A percentile compares a stretch with the other conserved stretches of the same genome.
These are phyloP conservation scores for Cydia splendana DNA, from an alignment of 1,140 invertebrate genomes.

Conservation along the genomic window DNA sequence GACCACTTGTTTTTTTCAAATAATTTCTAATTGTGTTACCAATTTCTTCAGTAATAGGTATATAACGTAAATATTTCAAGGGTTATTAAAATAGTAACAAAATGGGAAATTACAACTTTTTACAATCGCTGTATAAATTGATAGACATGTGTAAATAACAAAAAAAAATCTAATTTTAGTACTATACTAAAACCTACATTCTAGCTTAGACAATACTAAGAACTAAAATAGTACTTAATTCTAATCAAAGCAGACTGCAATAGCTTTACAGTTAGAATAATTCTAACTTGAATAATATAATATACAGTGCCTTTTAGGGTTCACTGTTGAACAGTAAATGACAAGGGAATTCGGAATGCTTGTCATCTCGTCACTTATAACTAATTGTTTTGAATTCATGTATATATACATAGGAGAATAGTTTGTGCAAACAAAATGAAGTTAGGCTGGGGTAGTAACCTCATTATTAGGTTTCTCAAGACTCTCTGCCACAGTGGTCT, in stretches of 20 bases:
- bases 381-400: not conserved
- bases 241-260: not conserved
- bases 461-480: slow-evolving; percentile 58
- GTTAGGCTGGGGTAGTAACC: slow-evolving; percentile 57
- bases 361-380: slow-evolving; percentile 2
- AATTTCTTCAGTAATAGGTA: too few species aligned
- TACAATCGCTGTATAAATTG: too few species aligned
- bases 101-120: too few species aligned
- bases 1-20: too few species aligned
- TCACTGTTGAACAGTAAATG: not conserved
- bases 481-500: slow-evolving; percentile 48
- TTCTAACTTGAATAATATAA: not conserved
- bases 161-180: not conserved
- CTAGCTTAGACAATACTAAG: not conserved
- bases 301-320: not conserved
- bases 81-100: too few species aligned
- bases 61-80: too few species aligned
- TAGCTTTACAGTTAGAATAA: not conserved
- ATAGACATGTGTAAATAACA: slow-evolving; percentile 6
- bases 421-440: not conserved
- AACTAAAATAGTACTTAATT: slow-evolving; percentile 16
- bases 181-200: not conserved
- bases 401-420: not conserved
- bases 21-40: too few species aligned
- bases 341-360: slow-evolving; percentile 14